Percentiles rank a stretch among this genome's conserved stretches.
These are phyloP conservation scores for Macrochelys suwanniensis DNA, from an alignment of 2,797 vertebrate species.

Conservation along the genomic window DNA sequence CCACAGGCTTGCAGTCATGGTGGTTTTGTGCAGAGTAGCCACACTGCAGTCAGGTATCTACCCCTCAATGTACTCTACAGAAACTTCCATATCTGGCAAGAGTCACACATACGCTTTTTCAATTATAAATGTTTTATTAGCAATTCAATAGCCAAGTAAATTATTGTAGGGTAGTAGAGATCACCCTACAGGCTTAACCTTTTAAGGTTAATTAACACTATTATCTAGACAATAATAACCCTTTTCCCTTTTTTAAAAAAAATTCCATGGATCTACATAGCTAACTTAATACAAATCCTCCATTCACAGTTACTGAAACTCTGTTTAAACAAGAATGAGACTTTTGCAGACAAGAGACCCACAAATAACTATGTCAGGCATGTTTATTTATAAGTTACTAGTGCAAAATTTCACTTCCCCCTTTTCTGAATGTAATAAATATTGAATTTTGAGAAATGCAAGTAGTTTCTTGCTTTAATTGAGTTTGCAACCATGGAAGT, in stretches of 20 bases:
- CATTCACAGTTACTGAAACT: constrained; percentile 14
- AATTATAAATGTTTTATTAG: neutral
- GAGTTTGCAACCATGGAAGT: neutral
- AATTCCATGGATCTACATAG: neutral
- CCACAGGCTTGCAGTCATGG: neutral
- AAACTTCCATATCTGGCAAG: neutral
- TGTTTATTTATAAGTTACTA: neutral
- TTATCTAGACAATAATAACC: neutral
- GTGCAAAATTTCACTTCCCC: neutral
- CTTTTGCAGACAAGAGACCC: neutral
- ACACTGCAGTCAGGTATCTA: neutral
- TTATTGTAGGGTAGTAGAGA: constrained; percentile 11
- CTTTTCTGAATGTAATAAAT: neutral
- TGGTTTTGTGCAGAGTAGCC: neutral
- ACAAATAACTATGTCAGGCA: neutral
- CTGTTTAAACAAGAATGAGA: neutral
- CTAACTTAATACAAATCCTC: constrained; percentile 21
- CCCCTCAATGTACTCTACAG: neutral
- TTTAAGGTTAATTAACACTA: constrained; percentile 41
- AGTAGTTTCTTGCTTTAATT: neutral
- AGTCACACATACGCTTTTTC: neutral
- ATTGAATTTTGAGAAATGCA: neutral
- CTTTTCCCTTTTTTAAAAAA: neutral
- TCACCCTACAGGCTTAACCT: constrained; percentile 36
- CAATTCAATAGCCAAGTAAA: constrained; percentile 18